phyloP scores from a whole-genome alignment of 2,888 invertebrate genomes.

The Zaprionus lineosus region DNA sequence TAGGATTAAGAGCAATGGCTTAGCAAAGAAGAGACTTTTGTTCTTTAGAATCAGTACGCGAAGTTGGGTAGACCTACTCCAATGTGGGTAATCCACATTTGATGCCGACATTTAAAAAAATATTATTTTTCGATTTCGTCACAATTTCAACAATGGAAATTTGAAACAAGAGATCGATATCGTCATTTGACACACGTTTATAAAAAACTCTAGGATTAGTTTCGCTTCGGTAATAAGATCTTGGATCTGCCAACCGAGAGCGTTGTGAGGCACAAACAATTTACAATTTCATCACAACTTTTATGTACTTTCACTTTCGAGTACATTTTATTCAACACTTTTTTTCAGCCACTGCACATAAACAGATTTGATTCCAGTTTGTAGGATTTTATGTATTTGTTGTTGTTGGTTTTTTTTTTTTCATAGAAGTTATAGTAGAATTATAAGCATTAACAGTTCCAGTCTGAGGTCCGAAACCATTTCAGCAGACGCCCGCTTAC shows the following conservation, averaged over 20 bases:
- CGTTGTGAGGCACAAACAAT: neutral
- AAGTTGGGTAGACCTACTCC: no score
- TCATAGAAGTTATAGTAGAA: constrained; percentile 56
- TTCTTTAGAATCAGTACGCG: constrained; percentile 40
- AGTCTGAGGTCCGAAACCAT: constrained; percentile 22
- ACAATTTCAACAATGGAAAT: no score
- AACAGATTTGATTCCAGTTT: constrained; percentile 33
- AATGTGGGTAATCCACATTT: no score
- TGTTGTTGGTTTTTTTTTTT: constrained; percentile 26
- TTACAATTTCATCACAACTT: neutral
- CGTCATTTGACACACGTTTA: no score
- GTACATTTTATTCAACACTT: constrained; percentile 11
- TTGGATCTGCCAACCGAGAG: no score
- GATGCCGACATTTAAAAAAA: no score
- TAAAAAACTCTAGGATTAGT: no score
- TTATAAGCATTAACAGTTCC: constrained; percentile 33
- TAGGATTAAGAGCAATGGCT: no score
- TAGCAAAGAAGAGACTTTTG: no score
- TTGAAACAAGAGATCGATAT: no score
- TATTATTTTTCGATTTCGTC: no score
- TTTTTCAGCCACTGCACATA: constrained; percentile 34
- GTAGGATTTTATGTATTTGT: constrained; percentile 46
- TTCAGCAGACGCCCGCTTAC: constrained; percentile 85
- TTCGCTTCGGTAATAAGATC: no score
- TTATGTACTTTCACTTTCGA: neutral